Percentiles rank a stretch among this genome's conserved stretches.
phyloP scores from a whole-genome alignment of 2,888 invertebrate species.

The Drosophila anomelani region DNA sequence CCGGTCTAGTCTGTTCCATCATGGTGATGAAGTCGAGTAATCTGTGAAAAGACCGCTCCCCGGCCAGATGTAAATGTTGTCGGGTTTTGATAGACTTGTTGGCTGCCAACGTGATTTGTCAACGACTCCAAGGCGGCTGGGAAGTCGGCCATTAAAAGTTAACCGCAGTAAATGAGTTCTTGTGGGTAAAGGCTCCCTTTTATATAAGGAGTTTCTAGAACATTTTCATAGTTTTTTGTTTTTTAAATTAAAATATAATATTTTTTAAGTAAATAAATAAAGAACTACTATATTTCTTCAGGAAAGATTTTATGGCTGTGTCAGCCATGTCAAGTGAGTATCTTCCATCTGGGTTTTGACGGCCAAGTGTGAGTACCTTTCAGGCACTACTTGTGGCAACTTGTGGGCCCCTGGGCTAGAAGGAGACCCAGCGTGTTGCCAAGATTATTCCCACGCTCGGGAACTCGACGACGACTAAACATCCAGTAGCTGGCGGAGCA shows the following conservation, averaged over 20 bases:
- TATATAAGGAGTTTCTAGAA: background rate
- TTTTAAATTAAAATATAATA: background rate
- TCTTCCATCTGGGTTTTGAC: conserved; percentile 3
- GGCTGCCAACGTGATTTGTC: conserved; percentile 69
- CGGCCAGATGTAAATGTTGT: conserved; percentile 68
- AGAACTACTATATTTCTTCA: background rate
- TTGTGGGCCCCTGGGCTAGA: background rate
- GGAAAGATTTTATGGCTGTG: background rate
- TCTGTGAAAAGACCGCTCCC: conserved; percentile 9
- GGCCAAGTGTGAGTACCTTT: conserved; percentile 27
- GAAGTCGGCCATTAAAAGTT: conserved; percentile 2
- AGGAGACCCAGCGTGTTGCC: conserved; percentile 25
- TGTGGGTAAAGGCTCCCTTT: background rate
- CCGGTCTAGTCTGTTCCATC: conserved; percentile 8
- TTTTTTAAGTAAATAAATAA: background rate
- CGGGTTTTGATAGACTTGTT: conserved; percentile 73
- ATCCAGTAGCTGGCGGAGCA: conserved; percentile 70
- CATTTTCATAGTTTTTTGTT: background rate
- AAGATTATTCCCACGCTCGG: conserved; percentile 61
- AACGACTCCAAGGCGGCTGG: conserved; percentile 42
- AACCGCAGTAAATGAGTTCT: conserved; percentile 7
- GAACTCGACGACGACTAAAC: conserved; percentile 7
- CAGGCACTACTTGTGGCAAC: conserved; percentile 17
- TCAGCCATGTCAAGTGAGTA: background rate
- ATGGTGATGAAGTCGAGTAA: conserved; percentile 27